Evolutionary conservation across 2,113 vertebrate genomes (phyloP).

Genomic region (Pomatorhinus ruficollis): DNA sequence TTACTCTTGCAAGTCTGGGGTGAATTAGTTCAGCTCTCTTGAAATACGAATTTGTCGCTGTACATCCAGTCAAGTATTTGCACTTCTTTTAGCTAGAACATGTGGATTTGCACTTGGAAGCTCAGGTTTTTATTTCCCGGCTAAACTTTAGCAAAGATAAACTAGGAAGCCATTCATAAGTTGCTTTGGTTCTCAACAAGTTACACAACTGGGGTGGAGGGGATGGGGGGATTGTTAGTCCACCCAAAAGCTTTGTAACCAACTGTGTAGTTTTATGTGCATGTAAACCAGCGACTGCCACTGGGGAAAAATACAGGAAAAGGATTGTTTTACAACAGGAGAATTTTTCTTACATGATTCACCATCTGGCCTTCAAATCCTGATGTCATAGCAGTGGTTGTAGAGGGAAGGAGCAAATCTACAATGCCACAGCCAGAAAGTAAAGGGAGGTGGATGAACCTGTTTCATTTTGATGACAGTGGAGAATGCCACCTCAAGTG

Average conservation of each 20-base stretch:
- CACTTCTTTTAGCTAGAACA: not conserved
- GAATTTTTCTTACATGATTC: not conserved
- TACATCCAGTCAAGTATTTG: not conserved
- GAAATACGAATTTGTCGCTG: not conserved
- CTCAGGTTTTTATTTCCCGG: not conserved
- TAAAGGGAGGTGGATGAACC: not conserved
- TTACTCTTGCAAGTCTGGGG: not conserved
- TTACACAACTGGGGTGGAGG: not conserved
- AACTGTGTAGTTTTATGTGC: not conserved
- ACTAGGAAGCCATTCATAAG: not conserved
- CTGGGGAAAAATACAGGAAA: not conserved
- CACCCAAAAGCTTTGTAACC: not conserved
- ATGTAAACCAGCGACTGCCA: not conserved
- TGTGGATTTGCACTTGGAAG: not conserved
- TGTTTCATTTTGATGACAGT: not conserved
- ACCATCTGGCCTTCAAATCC: constrained; percentile 2
- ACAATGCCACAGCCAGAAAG: not conserved
- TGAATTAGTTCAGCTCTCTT: not conserved
- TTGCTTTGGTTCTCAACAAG: not conserved
- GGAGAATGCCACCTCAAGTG: not conserved
- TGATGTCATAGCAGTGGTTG: not conserved
- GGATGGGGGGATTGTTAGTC: not conserved
- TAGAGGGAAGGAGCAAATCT: not conserved
- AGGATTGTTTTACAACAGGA: not conserved
- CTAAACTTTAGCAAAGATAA: not conserved